Base-by-base conservation (phyloP, 30 jellyfish, hydroid and myxozoan genomes). In the Cassiopea xamachana region DNA sequence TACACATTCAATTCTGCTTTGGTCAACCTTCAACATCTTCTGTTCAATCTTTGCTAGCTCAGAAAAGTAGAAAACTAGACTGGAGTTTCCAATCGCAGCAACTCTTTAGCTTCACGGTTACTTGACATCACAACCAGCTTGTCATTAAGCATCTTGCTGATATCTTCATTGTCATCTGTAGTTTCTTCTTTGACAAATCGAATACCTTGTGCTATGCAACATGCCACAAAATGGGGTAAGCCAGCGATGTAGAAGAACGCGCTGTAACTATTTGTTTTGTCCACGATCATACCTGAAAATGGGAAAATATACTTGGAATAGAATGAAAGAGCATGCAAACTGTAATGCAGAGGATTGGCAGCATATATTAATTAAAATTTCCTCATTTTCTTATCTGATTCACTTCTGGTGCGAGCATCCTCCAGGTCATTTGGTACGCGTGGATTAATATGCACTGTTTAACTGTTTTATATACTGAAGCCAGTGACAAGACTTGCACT, bases 231-330 rank as follows among this genome's bases (percentile, higher is more conserved):
- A 17, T 61, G 71, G 12, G 94, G 94, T 14, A 46, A 12, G 49
- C 94, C 94, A 62, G 94, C 94, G 4, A 87, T 75, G 69, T 75
- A 87, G 70, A 87, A 87, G 77, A 90, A 79, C 18, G 85, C 71
- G 2, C 58, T 67, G 83, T 90, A 90, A 55, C 75, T 74, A 18
- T 75, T 67, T 81, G 97, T 90, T 80, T 80, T 74, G 92, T 90
- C 97, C 43, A 90, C 97, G 6, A 90, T 82, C 59, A 71, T 59
- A 74, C 97, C 97, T 90, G 68, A 18, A 55, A 45, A 75, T 27
- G 39, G 39, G 39, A 27, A 27, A 27, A 27, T 27, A 27, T 27
- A 27, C 39, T 27, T 27, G 39, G 39, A 27, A 27, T 27, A 27
- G 0, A 27, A 27, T 27, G 39, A 27, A 27, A 27, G 39, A 27